phyloP scores from a whole-genome alignment of 92 coral and sea anemone genomes.

The Diadumene lineata region DNA sequence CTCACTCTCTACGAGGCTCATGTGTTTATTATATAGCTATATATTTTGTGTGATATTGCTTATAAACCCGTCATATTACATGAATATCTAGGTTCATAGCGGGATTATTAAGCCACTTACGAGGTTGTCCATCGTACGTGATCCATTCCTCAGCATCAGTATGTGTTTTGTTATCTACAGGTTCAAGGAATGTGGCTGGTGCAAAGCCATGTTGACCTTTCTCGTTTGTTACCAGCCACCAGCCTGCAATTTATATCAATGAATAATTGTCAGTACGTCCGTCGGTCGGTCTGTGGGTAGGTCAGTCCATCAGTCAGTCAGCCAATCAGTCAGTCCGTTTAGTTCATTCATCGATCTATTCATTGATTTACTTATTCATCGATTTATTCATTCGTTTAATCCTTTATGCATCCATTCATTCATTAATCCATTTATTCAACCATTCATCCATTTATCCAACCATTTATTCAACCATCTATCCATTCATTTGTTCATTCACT shows the following conservation, averaged over 20 bases:
- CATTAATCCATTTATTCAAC: neutral
- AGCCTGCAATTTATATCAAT: too few relatives aligned
- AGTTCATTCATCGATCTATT: neutral
- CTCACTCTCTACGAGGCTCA: too few relatives aligned
- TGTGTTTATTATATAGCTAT: too few relatives aligned
- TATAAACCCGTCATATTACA: too few relatives aligned
- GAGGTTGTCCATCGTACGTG: constrained; percentile 53
- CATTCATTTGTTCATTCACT: too few relatives aligned
- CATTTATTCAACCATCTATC: neutral
- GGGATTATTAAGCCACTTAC: too few relatives aligned
- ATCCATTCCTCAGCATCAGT: constrained; percentile 85
- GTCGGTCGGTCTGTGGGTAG: too few relatives aligned
- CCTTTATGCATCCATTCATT: neutral
- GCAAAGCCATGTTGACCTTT: constrained; percentile 85
- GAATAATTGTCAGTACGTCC: too few relatives aligned
- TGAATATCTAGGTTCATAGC: too few relatives aligned
- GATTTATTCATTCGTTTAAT: neutral
- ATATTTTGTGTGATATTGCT: too few relatives aligned
- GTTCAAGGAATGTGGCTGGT: constrained; percentile 90
- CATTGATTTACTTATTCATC: neutral
- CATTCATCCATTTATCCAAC: neutral
- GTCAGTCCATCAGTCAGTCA: neutral
- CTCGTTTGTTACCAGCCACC: constrained; percentile 91
- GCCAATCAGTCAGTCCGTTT: neutral
- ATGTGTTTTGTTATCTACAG: constrained; percentile 57